These are phyloP conservation scores for Tribolium madens DNA, from an alignment of 1,140 invertebrate species.

Conservation along the genomic window DNA sequence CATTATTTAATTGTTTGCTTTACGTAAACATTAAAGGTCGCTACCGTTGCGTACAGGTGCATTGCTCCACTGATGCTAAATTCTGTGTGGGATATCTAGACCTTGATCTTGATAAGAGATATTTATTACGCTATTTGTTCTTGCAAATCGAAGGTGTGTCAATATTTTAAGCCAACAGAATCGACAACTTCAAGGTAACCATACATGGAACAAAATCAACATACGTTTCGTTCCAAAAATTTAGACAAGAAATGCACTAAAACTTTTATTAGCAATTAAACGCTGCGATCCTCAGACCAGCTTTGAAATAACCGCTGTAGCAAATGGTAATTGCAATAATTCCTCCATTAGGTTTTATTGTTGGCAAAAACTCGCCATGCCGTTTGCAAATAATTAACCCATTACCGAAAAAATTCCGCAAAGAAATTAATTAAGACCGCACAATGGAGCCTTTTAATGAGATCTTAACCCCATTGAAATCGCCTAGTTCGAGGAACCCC, in stretches of 20 bases:
- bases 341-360: conserved; percentile 15
- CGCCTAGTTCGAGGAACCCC: conserved; percentile 22
- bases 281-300: background rate
- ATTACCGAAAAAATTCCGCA: background rate
- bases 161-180: background rate
- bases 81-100: background rate
- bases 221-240: background rate
- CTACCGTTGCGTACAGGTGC: conserved; percentile 17
- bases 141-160: background rate
- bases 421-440: conserved; percentile 5
- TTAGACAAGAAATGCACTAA: background rate
- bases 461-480: conserved; percentile 20
- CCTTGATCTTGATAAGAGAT: background rate
- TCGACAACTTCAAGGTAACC: background rate
- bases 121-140: background rate
- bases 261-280: background rate
- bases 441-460: conserved; percentile 2
- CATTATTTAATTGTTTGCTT: conserved; percentile 24
- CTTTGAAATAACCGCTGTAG: background rate
- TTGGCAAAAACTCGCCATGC: background rate
- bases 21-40: conserved; percentile 22
- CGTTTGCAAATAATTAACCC: background rate
- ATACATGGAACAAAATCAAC: background rate
- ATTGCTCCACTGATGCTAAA: background rate
- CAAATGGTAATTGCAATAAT: background rate